Evolutionary conservation across 1,140 invertebrate species (phyloP), one percentile per base, ranked within the genome.

Genomic region (Drosophila jambulina): DNA sequence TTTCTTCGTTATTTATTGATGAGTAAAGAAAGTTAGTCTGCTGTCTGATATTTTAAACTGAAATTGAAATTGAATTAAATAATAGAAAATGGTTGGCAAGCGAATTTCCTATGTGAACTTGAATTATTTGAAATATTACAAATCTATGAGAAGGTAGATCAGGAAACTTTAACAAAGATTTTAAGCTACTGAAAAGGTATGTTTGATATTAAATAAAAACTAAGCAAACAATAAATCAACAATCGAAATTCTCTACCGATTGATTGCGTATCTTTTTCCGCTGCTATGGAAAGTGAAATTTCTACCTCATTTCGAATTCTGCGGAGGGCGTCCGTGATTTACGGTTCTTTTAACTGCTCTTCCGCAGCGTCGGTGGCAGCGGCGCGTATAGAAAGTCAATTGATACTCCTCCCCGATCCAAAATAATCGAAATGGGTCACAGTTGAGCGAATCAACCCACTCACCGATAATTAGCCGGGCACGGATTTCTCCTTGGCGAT

Each of bases 291-390:
- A 87, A 87, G 84, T 87, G 84, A 87, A 87, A 87, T 83, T 79
- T 56, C 15, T 45, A 38, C n/a, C 46, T 78, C 68, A 84, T 84
- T 87, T 58, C 8, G 61, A 78, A 87, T 87, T 56, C 84, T 19
- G 9, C 23, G 46, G 56, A 61, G 53, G 69, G 67, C 43, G 27
- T 48, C 46, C 34, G 65, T 82, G 62, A 87, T 88, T 88, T 78
- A 88, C 84, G 77, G 83, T 87, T 87, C 84, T 87, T 67, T 78
- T 46, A 77, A 65, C 46, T 72, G 72, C 81, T 80, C 81, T 80
- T 84, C 81, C 76, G 67, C 25, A 38, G 49, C 46, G 74, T 21
- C 17, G 19, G n/a, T 29, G n/a, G 3, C 8, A 23, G 7, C 7
- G n/a, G 19, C 43, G 59, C 58, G 36, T 64, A 76, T 68, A 79